These are phyloP conservation scores for Philereme vetulata DNA, from an alignment of 2,888 invertebrate species.

Conservation along the genomic window DNA sequence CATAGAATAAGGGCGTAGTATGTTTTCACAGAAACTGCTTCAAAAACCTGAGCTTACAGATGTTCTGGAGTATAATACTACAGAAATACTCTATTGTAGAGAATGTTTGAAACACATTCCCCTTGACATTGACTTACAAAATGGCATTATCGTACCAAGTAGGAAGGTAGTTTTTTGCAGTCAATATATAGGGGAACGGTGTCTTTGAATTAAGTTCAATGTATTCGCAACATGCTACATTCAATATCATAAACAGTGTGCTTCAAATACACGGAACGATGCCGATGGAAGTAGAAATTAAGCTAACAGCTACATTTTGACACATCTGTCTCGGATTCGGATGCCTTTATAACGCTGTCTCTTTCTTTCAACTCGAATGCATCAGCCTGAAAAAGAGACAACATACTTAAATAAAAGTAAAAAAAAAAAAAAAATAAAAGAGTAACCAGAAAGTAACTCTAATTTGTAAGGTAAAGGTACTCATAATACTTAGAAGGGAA, in stretches of 20 bases:
- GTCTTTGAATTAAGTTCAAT: conserved; percentile 3
- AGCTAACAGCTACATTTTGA: conserved; percentile 79
- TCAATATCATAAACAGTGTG: conserved; percentile 5
- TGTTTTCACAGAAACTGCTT: too few relatives aligned
- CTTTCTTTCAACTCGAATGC: conserved; percentile 78
- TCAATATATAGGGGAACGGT: not conserved
- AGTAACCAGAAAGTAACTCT: too few relatives aligned
- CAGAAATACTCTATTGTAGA: conserved; percentile 6
- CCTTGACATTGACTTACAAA: conserved; percentile 9
- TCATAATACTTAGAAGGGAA: too few relatives aligned
- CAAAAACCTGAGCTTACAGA: not conserved
- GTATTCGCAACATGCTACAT: conserved; percentile 12
- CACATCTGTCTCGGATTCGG: conserved; percentile 77
- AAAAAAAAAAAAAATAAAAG: too few relatives aligned
- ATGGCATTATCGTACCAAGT: too few relatives aligned
- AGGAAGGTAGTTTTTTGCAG: too few relatives aligned
- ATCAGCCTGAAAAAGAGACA: conserved; percentile 68
- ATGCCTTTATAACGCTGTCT: conserved; percentile 75
- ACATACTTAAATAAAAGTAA: not conserved
- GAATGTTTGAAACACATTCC: not conserved
- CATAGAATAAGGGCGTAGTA: too few relatives aligned
- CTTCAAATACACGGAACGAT: conserved; percentile 13
- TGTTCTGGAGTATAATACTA: conserved; percentile 12
- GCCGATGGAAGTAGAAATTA: conserved; percentile 11
- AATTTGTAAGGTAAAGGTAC: too few relatives aligned